These are phyloP conservation scores for Perca fluviatilis DNA, from an alignment of 2,113 vertebrate genomes.

Conservation along the genomic window DNA sequence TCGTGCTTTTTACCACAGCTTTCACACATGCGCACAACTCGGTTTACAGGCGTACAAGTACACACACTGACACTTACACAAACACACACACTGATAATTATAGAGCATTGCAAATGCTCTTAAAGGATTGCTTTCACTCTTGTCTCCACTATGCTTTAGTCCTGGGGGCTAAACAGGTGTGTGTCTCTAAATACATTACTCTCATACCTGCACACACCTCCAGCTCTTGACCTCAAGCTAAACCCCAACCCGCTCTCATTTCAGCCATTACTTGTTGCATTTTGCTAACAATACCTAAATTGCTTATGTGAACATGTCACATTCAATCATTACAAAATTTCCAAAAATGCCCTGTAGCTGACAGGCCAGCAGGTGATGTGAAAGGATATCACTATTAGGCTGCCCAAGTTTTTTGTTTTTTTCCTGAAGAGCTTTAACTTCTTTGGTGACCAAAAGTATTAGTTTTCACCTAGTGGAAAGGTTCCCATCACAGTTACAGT, in stretches of 20 bases:
- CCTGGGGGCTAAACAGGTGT: constrained; percentile 80
- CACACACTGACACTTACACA: constrained; percentile 7
- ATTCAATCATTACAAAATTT: constrained; percentile 64
- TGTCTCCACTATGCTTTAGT: constrained; percentile 37
- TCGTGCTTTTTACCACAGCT: not conserved
- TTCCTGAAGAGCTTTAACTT: constrained; percentile 24
- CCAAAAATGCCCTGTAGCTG: constrained; percentile 57
- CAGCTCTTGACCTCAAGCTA: constrained; percentile 49
- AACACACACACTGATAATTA: constrained; percentile 21
- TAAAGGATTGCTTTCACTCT: constrained; percentile 44
- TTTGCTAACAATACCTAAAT: constrained; percentile 67
- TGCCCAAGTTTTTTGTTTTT: constrained; percentile 37
- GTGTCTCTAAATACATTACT: constrained; percentile 72
- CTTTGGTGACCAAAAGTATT: constrained; percentile 48
- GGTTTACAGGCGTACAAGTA: not conserved
- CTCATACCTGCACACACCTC: constrained; percentile 75
- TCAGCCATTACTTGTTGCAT: constrained; percentile 44
- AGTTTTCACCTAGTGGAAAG: constrained; percentile 36
- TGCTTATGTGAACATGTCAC: constrained; percentile 68
- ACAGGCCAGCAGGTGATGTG: constrained; percentile 58
- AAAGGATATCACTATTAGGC: constrained; percentile 72
- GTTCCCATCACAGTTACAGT: constrained; percentile 34
- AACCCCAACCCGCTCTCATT: constrained; percentile 21
- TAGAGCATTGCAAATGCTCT: constrained; percentile 37
- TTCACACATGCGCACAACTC: not conserved